These are phyloP conservation scores for Aleiodes leptofemur DNA, from an alignment of 2,888 invertebrate species.

Conservation along the genomic window DNA sequence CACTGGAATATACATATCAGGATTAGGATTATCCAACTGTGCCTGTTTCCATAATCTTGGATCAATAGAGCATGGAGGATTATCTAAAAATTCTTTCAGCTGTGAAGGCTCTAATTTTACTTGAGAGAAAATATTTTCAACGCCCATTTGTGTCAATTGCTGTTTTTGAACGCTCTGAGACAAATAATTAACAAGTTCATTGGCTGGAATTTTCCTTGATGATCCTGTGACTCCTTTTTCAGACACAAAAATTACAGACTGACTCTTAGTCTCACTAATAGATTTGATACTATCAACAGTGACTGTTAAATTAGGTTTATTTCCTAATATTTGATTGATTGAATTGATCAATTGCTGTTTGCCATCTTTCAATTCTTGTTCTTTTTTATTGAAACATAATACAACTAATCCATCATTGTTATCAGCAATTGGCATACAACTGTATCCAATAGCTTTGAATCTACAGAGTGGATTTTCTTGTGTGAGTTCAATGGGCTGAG, in stretches of 20 bases:
- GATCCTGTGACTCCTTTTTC: slow-evolving; percentile 82
- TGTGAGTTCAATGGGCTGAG: slow-evolving; percentile 88
- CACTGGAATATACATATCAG: slow-evolving; percentile 92
- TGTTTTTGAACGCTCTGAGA: slow-evolving; percentile 83
- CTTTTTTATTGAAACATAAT: slow-evolving; percentile 88
- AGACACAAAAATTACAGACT: slow-evolving; percentile 83
- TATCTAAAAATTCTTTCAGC: slow-evolving; percentile 91
- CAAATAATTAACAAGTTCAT: slow-evolving; percentile 83
- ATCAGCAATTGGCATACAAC: slow-evolving; percentile 88
- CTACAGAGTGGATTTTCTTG: slow-evolving; percentile 94
- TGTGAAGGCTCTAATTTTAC: slow-evolving; percentile 87
- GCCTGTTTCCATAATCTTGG: slow-evolving; percentile 97
- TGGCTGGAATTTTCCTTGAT: slow-evolving; percentile 82
- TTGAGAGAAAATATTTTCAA: slow-evolving; percentile 83
- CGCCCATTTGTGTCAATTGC: slow-evolving; percentile 85
- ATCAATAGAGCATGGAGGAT: slow-evolving; percentile 94
- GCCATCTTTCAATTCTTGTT: slow-evolving; percentile 82
- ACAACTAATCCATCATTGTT: slow-evolving; percentile 95
- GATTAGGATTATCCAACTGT: slow-evolving; percentile 95
- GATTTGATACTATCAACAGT: slow-evolving; percentile 87
- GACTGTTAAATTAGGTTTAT: slow-evolving; percentile 88
- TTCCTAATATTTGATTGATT: slow-evolving; percentile 85
- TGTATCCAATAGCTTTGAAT: slow-evolving; percentile 97
- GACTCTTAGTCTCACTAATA: slow-evolving; percentile 86
- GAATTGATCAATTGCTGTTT: slow-evolving; percentile 78